Base-by-base conservation (phyloP, 37 sponge, comb jelly and placozoan genomes). In the Ianthella basta region DNA sequence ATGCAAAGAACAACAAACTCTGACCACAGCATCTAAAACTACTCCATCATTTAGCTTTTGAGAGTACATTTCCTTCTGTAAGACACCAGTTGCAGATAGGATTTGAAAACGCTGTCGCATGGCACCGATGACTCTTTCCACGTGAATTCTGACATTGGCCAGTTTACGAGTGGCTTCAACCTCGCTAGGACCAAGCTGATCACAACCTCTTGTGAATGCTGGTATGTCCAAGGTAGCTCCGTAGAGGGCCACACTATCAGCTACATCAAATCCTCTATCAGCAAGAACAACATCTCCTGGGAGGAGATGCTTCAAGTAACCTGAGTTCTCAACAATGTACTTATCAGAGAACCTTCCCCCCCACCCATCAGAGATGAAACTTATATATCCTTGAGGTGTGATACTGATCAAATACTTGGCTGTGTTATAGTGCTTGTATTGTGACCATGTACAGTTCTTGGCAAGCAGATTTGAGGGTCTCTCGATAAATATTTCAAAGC, bases 341-440 rank as follows among this genome's bases (percentile, higher is more conserved):
- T 90, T 85, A 73, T 90, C 90, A 15, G 82, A 86, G 0, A 32
- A 78, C 55, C 90, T 74, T 15, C 90, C 90, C 30, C 90, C 90
- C 83, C 83, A 90, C 14, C 82, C 82, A 59, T 85, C 80, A 36
- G 90, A 89, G 23, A 90, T 65, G 30, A 78, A 90, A 10, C 77
- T 75, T 14, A 75, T 75, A 14, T 35, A 36, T 15, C 78, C 78
- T 75, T 84, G 85, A 12, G 56, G 74, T 13, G 74, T 68, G 10
- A 84, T 85, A 25, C 77, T 37, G 60, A 82, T 82, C 24, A 82
- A 37, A 13, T 55, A 85, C 37, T 85, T 85, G 13, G 23, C 38
- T 19, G 77, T 85, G 55, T 85, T 85, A 41, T 85, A 33, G 20
- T 85, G 78, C 57, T 85, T 85, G 36, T 79, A 85, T 4, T 85